These are phyloP conservation scores for Cataglyphis hispanica DNA, from an alignment of 1,140 invertebrate species.

Conservation along the genomic window DNA sequence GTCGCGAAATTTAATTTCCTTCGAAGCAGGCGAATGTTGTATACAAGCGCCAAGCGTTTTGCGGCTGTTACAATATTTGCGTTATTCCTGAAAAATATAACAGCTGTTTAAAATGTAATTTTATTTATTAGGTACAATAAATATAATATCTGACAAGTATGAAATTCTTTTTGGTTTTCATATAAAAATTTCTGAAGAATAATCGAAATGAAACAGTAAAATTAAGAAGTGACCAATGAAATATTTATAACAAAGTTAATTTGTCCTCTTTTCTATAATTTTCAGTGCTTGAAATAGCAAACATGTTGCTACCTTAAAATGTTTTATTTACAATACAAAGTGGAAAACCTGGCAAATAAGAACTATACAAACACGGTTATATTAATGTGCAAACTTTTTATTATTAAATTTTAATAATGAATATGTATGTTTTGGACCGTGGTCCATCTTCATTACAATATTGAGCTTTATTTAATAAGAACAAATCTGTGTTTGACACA, in stretches of 20 bases:
- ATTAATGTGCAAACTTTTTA: too few relatives aligned
- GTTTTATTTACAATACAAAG: neutral
- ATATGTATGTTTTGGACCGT: too few relatives aligned
- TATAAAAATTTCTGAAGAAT: neutral
- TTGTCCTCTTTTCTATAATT: neutral
- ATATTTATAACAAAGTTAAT: neutral
- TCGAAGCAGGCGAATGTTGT: conserved; percentile 9
- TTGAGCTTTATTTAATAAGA: neutral
- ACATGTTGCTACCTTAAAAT: neutral
- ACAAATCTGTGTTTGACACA: neutral
- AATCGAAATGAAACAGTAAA: neutral
- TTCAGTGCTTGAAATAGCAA: neutral
- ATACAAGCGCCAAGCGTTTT: neutral
- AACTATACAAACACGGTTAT: too few relatives aligned
- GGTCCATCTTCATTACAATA: too few relatives aligned
- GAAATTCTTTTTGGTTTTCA: neutral
- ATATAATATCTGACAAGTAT: neutral
- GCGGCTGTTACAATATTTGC: conserved; percentile 9
- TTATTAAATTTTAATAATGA: too few relatives aligned
- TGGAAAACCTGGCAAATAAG: too few relatives aligned
- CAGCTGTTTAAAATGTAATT: neutral
- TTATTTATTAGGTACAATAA: conserved; percentile 3
- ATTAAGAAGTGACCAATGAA: neutral
- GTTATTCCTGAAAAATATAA: conserved; percentile 8
- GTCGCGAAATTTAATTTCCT: conserved; percentile 43